Conservation (phyloP, 1,140 invertebrate species). For the Drosophila orena region DNA sequence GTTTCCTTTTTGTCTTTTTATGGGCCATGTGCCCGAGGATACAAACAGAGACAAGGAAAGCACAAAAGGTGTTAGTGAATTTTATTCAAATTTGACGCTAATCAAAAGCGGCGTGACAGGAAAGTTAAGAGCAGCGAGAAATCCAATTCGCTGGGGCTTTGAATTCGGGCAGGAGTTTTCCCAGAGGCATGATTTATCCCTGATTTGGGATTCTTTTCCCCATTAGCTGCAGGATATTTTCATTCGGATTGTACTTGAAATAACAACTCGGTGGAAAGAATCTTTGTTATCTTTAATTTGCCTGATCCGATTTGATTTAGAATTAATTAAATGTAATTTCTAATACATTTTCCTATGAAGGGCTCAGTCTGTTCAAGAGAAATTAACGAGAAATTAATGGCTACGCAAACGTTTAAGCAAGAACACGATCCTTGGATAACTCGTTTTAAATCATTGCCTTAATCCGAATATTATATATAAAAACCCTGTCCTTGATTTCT, state of each 20-base stretch:
- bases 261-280: conserved; percentile 7
- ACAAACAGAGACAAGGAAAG: conserved; percentile 4
- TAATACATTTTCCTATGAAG: no score
- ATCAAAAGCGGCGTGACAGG: conserved; percentile 77
- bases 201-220: conserved; percentile 20
- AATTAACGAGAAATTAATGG: not conserved
- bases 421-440: no score
- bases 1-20: conserved; percentile 54
- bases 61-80: conserved; percentile 72
- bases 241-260: conserved; percentile 21
- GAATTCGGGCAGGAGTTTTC: conserved; percentile 10
- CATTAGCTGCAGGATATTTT: conserved; percentile 37
- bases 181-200: conserved; percentile 36
- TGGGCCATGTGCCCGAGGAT: conserved; percentile 34
- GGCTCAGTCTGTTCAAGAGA: no score
- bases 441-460: no score
- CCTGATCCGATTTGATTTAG: no score
- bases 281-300: not conserved
- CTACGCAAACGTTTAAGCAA: no score
- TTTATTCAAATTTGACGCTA: conserved; percentile 80
- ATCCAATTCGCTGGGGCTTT: conserved; percentile 45
- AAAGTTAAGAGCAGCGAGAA: conserved; percentile 36
- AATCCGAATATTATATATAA: not conserved
- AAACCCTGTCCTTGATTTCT: conserved; percentile 1
- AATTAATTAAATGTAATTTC: no score